Base-by-base conservation (phyloP, 2,797 vertebrate genomes). In the Synaphobranchus kaupii region DNA sequence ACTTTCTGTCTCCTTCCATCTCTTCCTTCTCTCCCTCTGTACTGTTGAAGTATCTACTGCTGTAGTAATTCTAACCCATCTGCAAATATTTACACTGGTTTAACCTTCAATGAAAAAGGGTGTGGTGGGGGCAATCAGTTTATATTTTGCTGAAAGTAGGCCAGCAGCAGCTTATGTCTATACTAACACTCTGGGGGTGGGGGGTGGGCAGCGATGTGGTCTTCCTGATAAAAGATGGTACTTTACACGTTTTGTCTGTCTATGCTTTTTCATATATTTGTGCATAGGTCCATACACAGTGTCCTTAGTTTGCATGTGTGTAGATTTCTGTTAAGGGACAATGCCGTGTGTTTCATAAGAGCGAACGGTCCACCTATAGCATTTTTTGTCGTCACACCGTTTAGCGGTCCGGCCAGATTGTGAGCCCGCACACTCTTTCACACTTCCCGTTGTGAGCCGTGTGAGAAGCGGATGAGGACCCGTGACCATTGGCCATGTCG, bases 51-150 rank as follows among this genome's bases (percentile, higher is more conserved):
- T 86, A 87, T 89, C 87, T 92, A 91, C 83, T 91, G 85, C 88
- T 71, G 31, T 83, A 83, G 78, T 89, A 90, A 52, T 92, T 91
- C 90, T 90, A 68, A 92, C 73, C 87, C 80, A 7, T 4, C 52
- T 31, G 91, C 91, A 96, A 96, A 96, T 96, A 95, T 96, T 96
- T 91, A 93, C 94, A 89, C 86, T 94, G 93, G 94, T 89, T 92
- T 92, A 90, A 84, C 89, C 86, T 85, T 58, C 44, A 86, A 88
- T 85, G 73, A 88, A 84, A 90, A 58, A 83, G 81, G 17, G 47
- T 50, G 22, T 68, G 83, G 39, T 15, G 50, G 28, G 83, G 66
- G 56, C 4, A 78, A 39, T 31, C 25, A 52, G 9, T 83, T 22
- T 25, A 47, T 56, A 68, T 6, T 83, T 25, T 13, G 20, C 44